Base-by-base conservation (phyloP, 2,797 vertebrate genomes). In the Mastacembelus armatus region DNA sequence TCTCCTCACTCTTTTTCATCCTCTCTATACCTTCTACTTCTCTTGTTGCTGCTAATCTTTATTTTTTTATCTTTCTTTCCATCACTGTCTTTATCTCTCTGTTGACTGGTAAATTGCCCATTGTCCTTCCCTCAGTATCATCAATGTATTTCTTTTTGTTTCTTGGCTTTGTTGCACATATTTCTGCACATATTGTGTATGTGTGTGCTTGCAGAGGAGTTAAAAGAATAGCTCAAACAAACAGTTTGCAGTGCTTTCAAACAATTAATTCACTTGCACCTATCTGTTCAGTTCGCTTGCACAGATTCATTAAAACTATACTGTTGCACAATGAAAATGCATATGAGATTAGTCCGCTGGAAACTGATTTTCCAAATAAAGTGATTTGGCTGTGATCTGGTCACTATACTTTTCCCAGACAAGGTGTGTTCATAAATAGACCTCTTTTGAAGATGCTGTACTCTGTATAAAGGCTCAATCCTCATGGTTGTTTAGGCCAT, bases 371-470 rank as follows among this genome's bases (percentile, higher is more conserved):
- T 73, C 58, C 72, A 58, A 60, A 62, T 71, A 43, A 81, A 72
- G 55, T 52, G 73, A 78, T 80, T 73, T 80, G 52, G 48, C 54
- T 27, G 1, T 74, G 73, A 84, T 71, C 19, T 54, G 36, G 48
- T 64, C 18, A n/a, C 51, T 47, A 42, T 26, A 63, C 48, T 55
- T 68, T 69, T 70, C 55, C 48, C 55, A 74, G 61, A 80, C 48
- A 43, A 72, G 65, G 24, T 77, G 43, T 71, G 39, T 74, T 52
- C 71, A 68, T 61, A 69, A 75, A 57, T 44, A 63, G 51, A 18
- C 29, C 11, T 70, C 74, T 83, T 81, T 75, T 78, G 68, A 85
- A 79, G 78, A 81, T 64, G 59, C 52, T 78, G 48, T 62, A 73
- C 36, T 40, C 58, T 74, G 24, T 68, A 63, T 71, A 77, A 71